These are phyloP conservation scores for Plemyria rubiginata DNA, from an alignment of 2,888 invertebrate genomes.

Conservation along the genomic window DNA sequence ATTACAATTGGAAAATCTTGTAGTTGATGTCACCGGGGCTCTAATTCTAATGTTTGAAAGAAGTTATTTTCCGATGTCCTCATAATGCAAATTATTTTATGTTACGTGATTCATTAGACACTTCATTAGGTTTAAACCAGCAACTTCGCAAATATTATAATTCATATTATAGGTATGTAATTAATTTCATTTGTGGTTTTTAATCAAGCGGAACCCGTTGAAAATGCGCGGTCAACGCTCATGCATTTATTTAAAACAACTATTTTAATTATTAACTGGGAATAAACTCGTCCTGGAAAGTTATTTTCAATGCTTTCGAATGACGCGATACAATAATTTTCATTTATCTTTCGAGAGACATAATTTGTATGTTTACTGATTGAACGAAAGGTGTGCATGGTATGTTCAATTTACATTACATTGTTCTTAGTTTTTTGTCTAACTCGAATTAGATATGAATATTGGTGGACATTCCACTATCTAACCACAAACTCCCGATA, in stretches of 20 bases:
- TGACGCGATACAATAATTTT: background rate
- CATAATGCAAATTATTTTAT: background rate
- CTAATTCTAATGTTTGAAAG: too few relatives aligned
- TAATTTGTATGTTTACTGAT: too few relatives aligned
- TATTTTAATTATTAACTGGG: constrained; percentile 69
- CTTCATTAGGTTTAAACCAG: background rate
- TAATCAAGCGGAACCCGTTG: constrained; percentile 63
- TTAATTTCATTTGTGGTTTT: constrained; percentile 58
- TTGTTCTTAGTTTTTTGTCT: too few relatives aligned
- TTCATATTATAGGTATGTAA: constrained; percentile 37
- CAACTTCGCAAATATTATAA: constrained; percentile 1
- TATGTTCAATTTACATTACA: too few relatives aligned
- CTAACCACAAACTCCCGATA: too few relatives aligned
- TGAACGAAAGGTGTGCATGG: too few relatives aligned
- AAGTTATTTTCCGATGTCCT: too few relatives aligned
- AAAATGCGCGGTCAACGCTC: constrained; percentile 66
- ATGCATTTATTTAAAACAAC: constrained; percentile 62
- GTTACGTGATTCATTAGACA: background rate
- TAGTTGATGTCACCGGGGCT: too few relatives aligned
- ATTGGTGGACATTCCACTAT: too few relatives aligned
- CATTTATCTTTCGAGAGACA: background rate
- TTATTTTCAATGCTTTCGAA: constrained; percentile 44
- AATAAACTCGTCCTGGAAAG: constrained; percentile 53
- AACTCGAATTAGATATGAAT: too few relatives aligned
- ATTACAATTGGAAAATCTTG: too few relatives aligned